Evolutionary conservation across 2,797 vertebrate species (phyloP).

Genomic region (Podarcis lilfordi): DNA sequence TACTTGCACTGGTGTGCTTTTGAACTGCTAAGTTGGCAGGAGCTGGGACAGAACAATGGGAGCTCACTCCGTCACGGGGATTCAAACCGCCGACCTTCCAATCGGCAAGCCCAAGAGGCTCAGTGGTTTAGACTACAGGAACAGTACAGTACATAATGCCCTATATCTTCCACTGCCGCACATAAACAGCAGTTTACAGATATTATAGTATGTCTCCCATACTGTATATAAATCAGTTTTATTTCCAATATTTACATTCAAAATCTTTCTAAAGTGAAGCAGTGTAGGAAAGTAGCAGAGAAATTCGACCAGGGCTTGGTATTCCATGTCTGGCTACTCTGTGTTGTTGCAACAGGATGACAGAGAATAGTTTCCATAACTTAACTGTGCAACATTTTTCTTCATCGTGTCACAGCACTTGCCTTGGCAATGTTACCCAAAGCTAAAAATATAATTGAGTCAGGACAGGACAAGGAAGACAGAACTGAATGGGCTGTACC

Average conservation of each 20-base stretch:
- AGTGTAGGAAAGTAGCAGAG: not conserved
- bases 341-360: slow-evolving; percentile 41
- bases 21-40: too few relatives aligned
- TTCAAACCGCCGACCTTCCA: fast-evolving
- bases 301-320: not conserved
- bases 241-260: slow-evolving; percentile 3
- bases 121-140: too few relatives aligned
- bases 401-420: slow-evolving; percentile 51
- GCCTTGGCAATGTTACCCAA: slow-evolving; percentile 53
- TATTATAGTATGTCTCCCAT: not conserved
- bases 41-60: too few relatives aligned
- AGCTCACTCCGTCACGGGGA: too few relatives aligned
- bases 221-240: not conserved
- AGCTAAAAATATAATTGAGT: slow-evolving; percentile 70
- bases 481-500: slow-evolving; percentile 26
- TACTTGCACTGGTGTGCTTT: too few relatives aligned
- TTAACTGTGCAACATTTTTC: slow-evolving; percentile 51
- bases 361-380: slow-evolving; percentile 59
- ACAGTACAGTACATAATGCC: too few relatives aligned
- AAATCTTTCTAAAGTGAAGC: slow-evolving; percentile 29
- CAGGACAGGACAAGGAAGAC: slow-evolving; percentile 31
- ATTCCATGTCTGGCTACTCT: slow-evolving; percentile 31
- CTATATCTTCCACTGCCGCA: too few relatives aligned
- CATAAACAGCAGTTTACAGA: too few relatives aligned
- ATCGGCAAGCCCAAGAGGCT: too few relatives aligned